A percentile compares a stretch with the other conserved stretches of the same genome.
phyloP scores from a whole-genome alignment of 1,140 invertebrate species.

The Halictus rubicundus region DNA sequence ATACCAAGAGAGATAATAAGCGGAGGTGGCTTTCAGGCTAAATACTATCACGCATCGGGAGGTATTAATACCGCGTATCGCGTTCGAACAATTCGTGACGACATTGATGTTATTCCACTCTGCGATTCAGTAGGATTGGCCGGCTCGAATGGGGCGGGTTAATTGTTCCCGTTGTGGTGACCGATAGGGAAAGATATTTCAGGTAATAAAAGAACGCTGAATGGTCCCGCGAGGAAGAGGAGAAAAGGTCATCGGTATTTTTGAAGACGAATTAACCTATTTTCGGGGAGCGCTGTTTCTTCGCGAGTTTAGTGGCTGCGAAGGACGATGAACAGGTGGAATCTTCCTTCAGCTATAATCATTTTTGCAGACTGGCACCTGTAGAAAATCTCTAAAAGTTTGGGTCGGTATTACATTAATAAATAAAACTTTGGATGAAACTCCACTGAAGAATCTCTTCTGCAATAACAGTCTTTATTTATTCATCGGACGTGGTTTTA shows the following conservation, averaged over 20 bases:
- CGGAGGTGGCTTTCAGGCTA: slow-evolving; percentile 33
- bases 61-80: slow-evolving; percentile 33
- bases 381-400: too few relatives aligned
- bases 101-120: not conserved
- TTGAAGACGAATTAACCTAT: not conserved
- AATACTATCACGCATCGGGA: slow-evolving; percentile 28
- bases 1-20: slow-evolving; percentile 43
- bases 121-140: too few relatives aligned
- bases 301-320: too few relatives aligned
- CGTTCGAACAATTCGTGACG: not conserved
- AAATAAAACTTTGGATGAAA: too few relatives aligned
- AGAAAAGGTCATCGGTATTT: not conserved
- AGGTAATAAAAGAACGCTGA: not conserved
- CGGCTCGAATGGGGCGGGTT: not conserved
- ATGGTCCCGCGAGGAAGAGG: not conserved
- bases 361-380: too few relatives aligned
- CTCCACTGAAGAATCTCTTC: too few relatives aligned
- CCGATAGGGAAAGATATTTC: not conserved
- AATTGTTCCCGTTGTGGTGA: not conserved
- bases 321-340: too few relatives aligned
- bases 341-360: too few relatives aligned
- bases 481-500: too few relatives aligned
- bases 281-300: not conserved
- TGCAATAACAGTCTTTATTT: too few relatives aligned
- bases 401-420: too few relatives aligned